Evolutionary conservation across 2,888 invertebrate genomes (phyloP), one percentile per base, ranked within the genome.

Genomic region (Cordilura impudica): DNA sequence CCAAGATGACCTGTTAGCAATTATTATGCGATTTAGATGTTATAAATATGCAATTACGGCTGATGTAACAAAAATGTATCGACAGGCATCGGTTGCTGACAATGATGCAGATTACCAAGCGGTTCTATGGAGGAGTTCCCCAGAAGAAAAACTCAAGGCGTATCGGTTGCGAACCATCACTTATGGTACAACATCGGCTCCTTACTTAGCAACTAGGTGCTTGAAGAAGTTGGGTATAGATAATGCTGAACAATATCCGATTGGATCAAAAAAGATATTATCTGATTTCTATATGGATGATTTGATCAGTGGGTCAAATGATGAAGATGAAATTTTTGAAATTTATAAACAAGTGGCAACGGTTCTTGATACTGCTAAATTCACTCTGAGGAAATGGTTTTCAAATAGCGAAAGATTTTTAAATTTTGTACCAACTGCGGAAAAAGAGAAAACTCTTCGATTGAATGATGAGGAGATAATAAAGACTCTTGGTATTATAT

Each of bases 191-290:
- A 54, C 81, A 6, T 18, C 76, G 6, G 81, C 84, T 2, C 82
- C 83, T 8, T 84, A 54, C 70, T 60, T 83, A 14, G 84, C 84
- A 0, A 81, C n/a, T n/a, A n/a, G n/a, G n/a, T n/a, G n/a, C 78
- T 16, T 85, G 5, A 74, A 75, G 10, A 69, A 81, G 31, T 26
- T 82, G 7, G 82, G 81, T 2, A 21, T 26, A 3, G 69, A 81
- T 19, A 73, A 73, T 39, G 16, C 35, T 26, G 3, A 14, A 0
- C 70, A 61, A 6, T 82, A 58, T 65, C 82, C 83, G 0, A 1
- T 67, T 3, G 84, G 83, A n/a, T 63, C 81, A 10, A 16, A 63
- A 10, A 54, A 47, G 6, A 43, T 81, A 2, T 23, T 19, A 54
- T 61, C 66, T 0, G 75, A 82, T 16, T 80, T 79, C 35, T 83